Conservation (phyloP, 2,888 invertebrate species). For the Smittia sp. region DNA sequence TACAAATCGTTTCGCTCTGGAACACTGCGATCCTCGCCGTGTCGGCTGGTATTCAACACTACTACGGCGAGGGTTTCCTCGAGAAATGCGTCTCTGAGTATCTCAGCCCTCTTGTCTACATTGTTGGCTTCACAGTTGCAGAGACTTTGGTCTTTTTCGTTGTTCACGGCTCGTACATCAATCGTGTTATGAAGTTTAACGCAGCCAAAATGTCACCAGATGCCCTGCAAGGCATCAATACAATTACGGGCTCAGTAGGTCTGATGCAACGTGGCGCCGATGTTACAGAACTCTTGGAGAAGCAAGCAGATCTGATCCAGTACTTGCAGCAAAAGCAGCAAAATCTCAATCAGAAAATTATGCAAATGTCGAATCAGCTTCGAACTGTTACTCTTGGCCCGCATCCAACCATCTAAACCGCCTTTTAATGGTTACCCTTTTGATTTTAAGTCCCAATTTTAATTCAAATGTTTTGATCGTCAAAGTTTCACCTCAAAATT, state of each 20-base stretch:
- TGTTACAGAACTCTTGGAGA: constrained; percentile 62
- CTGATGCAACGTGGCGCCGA: constrained; percentile 55
- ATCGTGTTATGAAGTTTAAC: constrained; percentile 62
- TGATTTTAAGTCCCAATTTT: too few relatives aligned
- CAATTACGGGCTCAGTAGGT: constrained; percentile 50
- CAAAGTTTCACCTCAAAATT: too few relatives aligned
- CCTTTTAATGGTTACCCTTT: too few relatives aligned
- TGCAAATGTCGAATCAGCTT: constrained; percentile 59
- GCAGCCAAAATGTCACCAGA: constrained; percentile 60
- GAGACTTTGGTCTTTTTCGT: constrained; percentile 56
- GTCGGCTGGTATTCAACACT: constrained; percentile 59
- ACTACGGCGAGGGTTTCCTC: constrained; percentile 55
- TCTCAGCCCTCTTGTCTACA: constrained; percentile 59
- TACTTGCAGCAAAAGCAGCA: constrained; percentile 67
- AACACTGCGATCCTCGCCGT: constrained; percentile 58
- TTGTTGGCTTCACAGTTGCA: constrained; percentile 57
- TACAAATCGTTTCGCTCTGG: constrained; percentile 64
- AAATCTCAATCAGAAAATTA: constrained; percentile 63
- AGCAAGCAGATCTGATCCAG: constrained; percentile 68
- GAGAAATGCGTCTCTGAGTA: constrained; percentile 56
- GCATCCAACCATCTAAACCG: constrained; percentile 8
- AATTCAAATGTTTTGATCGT: too few relatives aligned
- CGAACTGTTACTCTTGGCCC: constrained; percentile 44
- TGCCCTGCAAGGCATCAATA: constrained; percentile 57
- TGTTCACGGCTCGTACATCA: constrained; percentile 59